Base-by-base conservation (phyloP, 2,797 vertebrate species). In the Distichodus sexfasciatus region DNA sequence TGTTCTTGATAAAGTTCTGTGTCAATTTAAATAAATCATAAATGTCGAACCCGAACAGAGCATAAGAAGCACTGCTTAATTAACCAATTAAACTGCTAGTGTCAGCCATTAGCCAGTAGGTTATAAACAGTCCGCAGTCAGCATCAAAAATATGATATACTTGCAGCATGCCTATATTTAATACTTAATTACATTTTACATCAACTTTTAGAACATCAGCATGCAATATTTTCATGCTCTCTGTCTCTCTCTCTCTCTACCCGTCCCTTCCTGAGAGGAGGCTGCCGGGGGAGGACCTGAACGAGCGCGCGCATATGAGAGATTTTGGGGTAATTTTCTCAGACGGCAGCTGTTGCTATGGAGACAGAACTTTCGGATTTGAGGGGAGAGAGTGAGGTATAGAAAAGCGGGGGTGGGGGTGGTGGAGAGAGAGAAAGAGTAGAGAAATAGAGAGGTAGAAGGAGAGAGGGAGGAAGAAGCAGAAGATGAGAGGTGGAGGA, bases 271-370 rank as follows among this genome's bases (percentile, higher is more conserved):
- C 38, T 17, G 44, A 66, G 50, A 65, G 40, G 59, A 26, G 48
- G 58, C 35, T 66, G 50, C 62, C 17, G 73, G 60, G 79, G 69
- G 55, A 84, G 74, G 75, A 76, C 76, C 67, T 61, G 29, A 69
- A 55, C 38, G 28, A 55, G 64, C 41, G 40, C 36, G 31, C 65
- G 59, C 44, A 67, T 66, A 78, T 82, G 75, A 76, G 81, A 82
- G 85, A 84, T 86, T 88, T 89, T 85, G 87, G 81, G 85, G 86
- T 87, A 88, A 85, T 88, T 88, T 91, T 89, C 41, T 76, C 85
- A 87, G 85, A 89, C 66, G 74, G 85, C 82, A 88, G 89, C 86
- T 90, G 88, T 92, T 92, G 88, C 90, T 87, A 92, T 91, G 90
- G 88, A 26, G 85, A 91, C 85, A 83, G 85, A 90, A 90, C 85